These are phyloP conservation scores for Hartigia nigra DNA, from an alignment of 2,888 invertebrate genomes.

Conservation along the genomic window DNA sequence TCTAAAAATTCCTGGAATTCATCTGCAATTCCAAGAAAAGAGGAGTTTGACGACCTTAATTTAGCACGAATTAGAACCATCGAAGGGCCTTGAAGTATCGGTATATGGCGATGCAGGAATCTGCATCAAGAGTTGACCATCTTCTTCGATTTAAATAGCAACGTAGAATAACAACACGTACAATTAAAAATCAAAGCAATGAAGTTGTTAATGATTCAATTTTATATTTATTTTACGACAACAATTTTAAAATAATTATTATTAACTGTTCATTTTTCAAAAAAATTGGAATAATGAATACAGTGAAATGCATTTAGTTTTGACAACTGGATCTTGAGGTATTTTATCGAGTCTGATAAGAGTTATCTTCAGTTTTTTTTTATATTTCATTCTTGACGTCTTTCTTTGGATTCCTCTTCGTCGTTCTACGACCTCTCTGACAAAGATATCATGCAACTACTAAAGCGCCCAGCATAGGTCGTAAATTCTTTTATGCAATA, in stretches of 20 bases:
- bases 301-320: too few relatives aligned
- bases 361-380: neutral
- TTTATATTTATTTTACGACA: too few relatives aligned
- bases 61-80: neutral
- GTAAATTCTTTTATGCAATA: too few relatives aligned
- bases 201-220: neutral
- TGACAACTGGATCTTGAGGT: neutral
- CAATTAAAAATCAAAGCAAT: neutral
- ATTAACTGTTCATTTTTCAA: too few relatives aligned
- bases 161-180: neutral
- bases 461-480: neutral
- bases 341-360: neutral
- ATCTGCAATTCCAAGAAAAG: neutral
- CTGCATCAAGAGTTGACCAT: neutral
- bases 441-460: neutral
- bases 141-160: neutral
- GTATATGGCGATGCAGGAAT: neutral
- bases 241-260: too few relatives aligned
- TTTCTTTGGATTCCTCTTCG: neutral
- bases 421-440: neutral
- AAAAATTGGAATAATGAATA: too few relatives aligned
- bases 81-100: neutral
- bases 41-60: neutral
- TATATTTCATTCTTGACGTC: neutral
- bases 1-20: neutral